A percentile compares a stretch with the other conserved stretches of the same genome.
Evolutionary conservation across 2,888 invertebrate genomes (phyloP).

Genomic region (Drosophila ochracea): DNA sequence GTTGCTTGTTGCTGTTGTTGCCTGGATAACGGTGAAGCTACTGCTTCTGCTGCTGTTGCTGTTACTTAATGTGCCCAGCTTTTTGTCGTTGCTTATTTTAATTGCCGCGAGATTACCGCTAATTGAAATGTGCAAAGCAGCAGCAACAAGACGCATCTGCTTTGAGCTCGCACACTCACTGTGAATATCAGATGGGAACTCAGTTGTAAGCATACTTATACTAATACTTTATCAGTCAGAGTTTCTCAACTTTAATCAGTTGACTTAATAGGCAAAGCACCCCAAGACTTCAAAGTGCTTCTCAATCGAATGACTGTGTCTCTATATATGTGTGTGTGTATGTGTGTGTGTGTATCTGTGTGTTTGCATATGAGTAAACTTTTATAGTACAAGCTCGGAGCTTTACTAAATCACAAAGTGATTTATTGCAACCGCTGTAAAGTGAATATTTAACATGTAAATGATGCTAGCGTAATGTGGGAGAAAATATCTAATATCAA

Average conservation of each 20-base stretch:
- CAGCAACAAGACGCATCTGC: conserved; percentile 46
- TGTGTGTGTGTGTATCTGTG: background rate
- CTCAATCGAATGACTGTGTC: conserved; percentile 8
- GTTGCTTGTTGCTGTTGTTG: conserved; percentile 25
- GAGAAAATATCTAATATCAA: background rate
- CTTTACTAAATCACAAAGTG: conserved; percentile 5
- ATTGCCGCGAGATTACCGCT: conserved; percentile 49
- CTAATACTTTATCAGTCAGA: conserved; percentile 24
- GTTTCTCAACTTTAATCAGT: conserved; percentile 45
- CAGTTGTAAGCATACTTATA: conserved; percentile 43
- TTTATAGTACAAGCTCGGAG: background rate
- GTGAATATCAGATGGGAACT: conserved; percentile 40
- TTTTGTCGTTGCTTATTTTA: conserved; percentile 40
- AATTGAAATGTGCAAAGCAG: conserved; percentile 49
- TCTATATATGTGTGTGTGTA: background rate
- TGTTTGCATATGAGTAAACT: background rate
- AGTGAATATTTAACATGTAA: background rate
- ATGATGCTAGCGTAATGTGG: background rate
- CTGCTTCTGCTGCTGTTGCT: conserved; percentile 11
- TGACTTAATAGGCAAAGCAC: conserved; percentile 56
- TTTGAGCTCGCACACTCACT: conserved; percentile 34
- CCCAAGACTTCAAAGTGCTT: conserved; percentile 33
- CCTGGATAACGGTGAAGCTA: conserved; percentile 36
- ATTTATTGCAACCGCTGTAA: conserved; percentile 2
- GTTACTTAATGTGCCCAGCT: conserved; percentile 27